These are phyloP conservation scores for Drosophila fuyamai DNA, from an alignment of 1,140 invertebrate genomes.

Conservation along the genomic window DNA sequence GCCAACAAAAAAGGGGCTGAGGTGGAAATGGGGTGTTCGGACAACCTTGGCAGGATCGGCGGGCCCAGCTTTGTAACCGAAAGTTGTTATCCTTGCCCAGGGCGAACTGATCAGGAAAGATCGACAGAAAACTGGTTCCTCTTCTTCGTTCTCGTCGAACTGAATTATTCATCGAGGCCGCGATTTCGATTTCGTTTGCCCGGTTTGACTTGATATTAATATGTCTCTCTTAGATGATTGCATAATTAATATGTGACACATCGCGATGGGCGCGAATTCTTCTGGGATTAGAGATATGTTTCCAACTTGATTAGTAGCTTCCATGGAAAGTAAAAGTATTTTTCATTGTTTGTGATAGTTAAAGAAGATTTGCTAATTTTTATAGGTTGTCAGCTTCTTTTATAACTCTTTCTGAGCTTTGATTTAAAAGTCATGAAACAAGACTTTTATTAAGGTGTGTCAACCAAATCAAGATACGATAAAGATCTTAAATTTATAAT, in stretches of 20 bases:
- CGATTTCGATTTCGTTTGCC: conserved; percentile 43
- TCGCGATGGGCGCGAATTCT: conserved; percentile 4
- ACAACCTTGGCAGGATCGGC: conserved; percentile 28
- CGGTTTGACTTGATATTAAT: conserved; percentile 46
- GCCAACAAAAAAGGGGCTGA: background rate
- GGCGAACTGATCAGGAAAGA: conserved; percentile 17
- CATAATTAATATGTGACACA: conserved; percentile 46
- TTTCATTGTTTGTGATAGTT: background rate
- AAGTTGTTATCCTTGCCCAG: conserved; percentile 41
- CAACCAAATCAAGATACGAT: conserved; percentile 3
- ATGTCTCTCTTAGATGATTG: conserved; percentile 28
- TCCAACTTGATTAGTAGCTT: conserved; percentile 5
- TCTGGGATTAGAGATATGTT: conserved; percentile 2
- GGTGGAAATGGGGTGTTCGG: background rate
- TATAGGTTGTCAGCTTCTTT: too few relatives aligned
- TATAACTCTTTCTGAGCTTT: too few relatives aligned
- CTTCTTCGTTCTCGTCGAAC: conserved; percentile 32
- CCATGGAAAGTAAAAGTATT: conserved; percentile 20
- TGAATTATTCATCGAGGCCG: conserved; percentile 37
- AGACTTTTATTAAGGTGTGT: too few relatives aligned
- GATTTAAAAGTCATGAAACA: too few relatives aligned
- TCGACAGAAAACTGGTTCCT: conserved; percentile 26
- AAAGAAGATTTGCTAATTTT: background rate
- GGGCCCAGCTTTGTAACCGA: conserved; percentile 1
- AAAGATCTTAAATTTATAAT: background rate